Conservation (phyloP, 2,113 vertebrate genomes). For the Centropus unirufus region DNA sequence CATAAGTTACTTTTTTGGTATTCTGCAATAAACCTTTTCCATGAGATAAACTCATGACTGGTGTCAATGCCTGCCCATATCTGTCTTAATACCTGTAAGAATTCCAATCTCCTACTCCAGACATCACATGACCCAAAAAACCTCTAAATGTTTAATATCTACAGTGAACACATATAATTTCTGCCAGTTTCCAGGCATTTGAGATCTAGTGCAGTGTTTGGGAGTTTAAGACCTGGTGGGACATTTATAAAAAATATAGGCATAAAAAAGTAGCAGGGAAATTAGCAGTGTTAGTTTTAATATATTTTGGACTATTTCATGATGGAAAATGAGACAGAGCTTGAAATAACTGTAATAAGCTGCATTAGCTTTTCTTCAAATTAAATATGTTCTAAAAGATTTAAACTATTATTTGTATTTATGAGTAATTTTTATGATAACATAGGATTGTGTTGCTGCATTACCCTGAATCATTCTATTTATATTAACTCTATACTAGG, state of each 20-base stretch:
- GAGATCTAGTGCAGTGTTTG: background rate
- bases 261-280: background rate
- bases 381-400: background rate
- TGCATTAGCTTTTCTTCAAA: background rate
- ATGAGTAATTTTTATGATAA: background rate
- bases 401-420: background rate
- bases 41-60: constrained; percentile 77
- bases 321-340: background rate
- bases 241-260: background rate
- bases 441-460: background rate
- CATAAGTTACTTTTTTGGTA: background rate
- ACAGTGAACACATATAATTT: background rate
- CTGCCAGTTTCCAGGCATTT: background rate
- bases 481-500: background rate
- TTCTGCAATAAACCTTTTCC: constrained; percentile 62
- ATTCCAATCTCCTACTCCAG: constrained; percentile 65
- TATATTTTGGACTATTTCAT: background rate
- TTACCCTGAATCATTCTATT: background rate
- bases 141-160: constrained; percentile 26
- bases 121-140: constrained; percentile 54
- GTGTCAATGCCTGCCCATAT: constrained; percentile 54
- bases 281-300: background rate
- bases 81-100: constrained; percentile 74
- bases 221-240: background rate
- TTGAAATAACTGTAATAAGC: background rate